Evolutionary conservation across 2,888 invertebrate species (phyloP).

Genomic region (Cinara cedri): DNA sequence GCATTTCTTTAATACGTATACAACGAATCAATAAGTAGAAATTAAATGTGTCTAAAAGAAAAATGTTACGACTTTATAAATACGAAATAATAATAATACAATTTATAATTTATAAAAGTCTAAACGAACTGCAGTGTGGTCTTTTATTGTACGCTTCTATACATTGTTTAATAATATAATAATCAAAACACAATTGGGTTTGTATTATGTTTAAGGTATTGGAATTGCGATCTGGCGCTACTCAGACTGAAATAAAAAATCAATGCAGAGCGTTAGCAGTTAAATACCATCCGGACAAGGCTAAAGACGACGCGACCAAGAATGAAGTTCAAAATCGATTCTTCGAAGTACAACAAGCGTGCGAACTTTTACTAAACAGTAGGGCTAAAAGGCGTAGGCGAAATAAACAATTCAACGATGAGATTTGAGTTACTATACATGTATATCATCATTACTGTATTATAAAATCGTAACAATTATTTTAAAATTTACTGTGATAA

Average conservation of each 20-base stretch:
- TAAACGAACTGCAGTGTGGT: not conserved
- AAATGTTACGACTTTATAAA: not conserved
- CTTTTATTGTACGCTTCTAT: not conserved
- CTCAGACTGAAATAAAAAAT: conserved; percentile 83
- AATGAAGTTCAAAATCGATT: conserved; percentile 81
- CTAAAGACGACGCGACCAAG: conserved; percentile 74
- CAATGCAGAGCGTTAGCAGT: conserved; percentile 82
- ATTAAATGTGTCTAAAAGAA: not conserved
- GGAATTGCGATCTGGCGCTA: conserved; percentile 77
- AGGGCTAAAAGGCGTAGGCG: conserved; percentile 76
- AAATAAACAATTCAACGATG: conserved; percentile 69
- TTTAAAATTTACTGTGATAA: conserved; percentile 32
- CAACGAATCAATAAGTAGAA: not conserved
- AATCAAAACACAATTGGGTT: not conserved
- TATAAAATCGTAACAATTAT: conserved; percentile 38
- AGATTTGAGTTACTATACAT: conserved; percentile 26
- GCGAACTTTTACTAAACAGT: conserved; percentile 84
- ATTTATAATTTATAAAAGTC: not conserved
- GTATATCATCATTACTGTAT: conserved; percentile 31
- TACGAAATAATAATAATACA: not conserved
- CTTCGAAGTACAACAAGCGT: conserved; percentile 92
- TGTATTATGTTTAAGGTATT: conserved; percentile 68
- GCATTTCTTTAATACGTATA: not conserved
- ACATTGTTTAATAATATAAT: not conserved
- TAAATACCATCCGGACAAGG: conserved; percentile 90